A percentile compares a stretch with the other conserved stretches of the same genome.
phyloP scores from a whole-genome alignment of 2,113 vertebrate species.

The Sorex fumeus region DNA sequence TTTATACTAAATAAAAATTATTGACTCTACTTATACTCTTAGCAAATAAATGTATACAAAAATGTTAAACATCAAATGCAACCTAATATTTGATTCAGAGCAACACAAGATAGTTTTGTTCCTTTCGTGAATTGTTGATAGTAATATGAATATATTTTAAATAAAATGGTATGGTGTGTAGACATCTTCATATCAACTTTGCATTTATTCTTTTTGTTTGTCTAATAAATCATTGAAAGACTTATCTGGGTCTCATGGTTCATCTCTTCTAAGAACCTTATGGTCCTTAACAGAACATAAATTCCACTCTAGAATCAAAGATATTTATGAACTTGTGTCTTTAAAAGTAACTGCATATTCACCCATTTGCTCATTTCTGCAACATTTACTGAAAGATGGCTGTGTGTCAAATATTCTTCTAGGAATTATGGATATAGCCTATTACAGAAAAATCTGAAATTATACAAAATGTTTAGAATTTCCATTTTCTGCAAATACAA shows the following conservation, averaged over 20 bases:
- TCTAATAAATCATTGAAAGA: background rate
- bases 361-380: background rate
- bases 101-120: background rate
- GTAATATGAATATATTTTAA: background rate
- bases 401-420: background rate
- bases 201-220: background rate
- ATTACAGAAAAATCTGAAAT: background rate
- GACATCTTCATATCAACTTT: background rate
- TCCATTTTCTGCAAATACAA: background rate
- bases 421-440: background rate
- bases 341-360: background rate
- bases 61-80: background rate
- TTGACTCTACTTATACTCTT: slow-evolving; percentile 6
- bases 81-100: background rate
- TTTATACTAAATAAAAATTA: slow-evolving; percentile 51
- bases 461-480: background rate
- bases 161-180: background rate
- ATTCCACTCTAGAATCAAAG: background rate
- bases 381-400: background rate
- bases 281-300: background rate
- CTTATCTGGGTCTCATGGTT: background rate
- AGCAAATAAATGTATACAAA: background rate
- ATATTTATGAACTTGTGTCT: background rate
- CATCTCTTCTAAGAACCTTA: background rate
- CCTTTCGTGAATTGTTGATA: background rate